Conservation (phyloP, 2,797 vertebrate genomes). For the Arctocebus calabarensis region DNA sequence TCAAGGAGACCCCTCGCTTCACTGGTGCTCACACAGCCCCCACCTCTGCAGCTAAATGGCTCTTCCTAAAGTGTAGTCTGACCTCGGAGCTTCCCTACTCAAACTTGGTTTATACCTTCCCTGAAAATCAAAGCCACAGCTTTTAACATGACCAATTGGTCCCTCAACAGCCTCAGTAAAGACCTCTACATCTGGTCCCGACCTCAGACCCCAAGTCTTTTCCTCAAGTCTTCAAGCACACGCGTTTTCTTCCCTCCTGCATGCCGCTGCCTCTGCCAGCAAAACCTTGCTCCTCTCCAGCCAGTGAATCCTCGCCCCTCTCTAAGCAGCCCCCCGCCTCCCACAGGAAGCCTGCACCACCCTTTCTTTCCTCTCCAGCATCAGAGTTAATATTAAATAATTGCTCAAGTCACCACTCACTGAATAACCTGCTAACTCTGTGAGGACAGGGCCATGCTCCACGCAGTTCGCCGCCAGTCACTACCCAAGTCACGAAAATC, state of each 20-base stretch:
- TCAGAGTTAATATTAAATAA: background rate
- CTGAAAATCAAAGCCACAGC: background rate
- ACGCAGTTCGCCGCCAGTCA: background rate
- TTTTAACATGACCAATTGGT: background rate
- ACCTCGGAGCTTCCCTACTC: background rate
- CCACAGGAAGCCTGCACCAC: background rate
- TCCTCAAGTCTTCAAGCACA: background rate
- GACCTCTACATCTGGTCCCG: no score
- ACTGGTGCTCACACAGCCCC: background rate
- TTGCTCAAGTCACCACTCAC: background rate
- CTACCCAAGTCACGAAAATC: background rate
- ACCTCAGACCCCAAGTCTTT: background rate
- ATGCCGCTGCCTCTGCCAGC: background rate
- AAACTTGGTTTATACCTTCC: background rate
- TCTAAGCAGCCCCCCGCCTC: background rate
- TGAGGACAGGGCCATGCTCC: no score
- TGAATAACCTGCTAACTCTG: background rate
- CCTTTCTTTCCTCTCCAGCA: background rate
- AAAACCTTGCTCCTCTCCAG: background rate
- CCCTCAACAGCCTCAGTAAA: background rate
- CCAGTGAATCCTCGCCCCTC: background rate
- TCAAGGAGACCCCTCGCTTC: fast-evolving
- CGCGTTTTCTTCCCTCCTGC: background rate
- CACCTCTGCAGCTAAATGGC: background rate
- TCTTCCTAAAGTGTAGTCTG: background rate